Conservation (phyloP, 2,888 invertebrate species). For the Cinara cedri region DNA sequence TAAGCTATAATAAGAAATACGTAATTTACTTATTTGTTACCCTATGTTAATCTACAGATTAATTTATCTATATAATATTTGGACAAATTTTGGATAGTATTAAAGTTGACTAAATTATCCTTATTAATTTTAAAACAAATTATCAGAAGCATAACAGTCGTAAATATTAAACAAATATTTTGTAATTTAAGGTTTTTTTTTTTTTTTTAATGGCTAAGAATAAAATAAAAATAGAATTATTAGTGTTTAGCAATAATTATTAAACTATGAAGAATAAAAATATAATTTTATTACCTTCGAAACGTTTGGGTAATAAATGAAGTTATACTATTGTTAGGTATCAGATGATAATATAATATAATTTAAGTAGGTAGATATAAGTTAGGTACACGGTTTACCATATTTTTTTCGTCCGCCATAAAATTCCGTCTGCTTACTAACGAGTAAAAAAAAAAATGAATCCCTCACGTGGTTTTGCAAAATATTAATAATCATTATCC, state of each 20-base stretch:
- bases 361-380: too few relatives aligned
- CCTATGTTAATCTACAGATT: too few relatives aligned
- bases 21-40: too few relatives aligned
- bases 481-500: conserved; percentile 51
- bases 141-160: too few relatives aligned
- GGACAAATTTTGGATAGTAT: too few relatives aligned
- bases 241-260: neutral
- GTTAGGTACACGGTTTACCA: neutral
- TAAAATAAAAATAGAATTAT: neutral
- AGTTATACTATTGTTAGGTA: neutral
- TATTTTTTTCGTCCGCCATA: neutral
- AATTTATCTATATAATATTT: too few relatives aligned
- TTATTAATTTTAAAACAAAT: too few relatives aligned
- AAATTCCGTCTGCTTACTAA: conserved; percentile 17
- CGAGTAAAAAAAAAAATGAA: conserved; percentile 35
- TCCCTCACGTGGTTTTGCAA: conserved; percentile 26
- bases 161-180: too few relatives aligned
- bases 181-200: too few relatives aligned
- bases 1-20: too few relatives aligned
- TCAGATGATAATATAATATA: too few relatives aligned
- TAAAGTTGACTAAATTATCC: too few relatives aligned
- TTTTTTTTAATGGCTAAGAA: neutral
- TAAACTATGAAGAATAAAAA: neutral
- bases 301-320: neutral
- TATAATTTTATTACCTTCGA: neutral